Conservation (phyloP, 1,140 invertebrate genomes). For the Grapholita molesta region DNA sequence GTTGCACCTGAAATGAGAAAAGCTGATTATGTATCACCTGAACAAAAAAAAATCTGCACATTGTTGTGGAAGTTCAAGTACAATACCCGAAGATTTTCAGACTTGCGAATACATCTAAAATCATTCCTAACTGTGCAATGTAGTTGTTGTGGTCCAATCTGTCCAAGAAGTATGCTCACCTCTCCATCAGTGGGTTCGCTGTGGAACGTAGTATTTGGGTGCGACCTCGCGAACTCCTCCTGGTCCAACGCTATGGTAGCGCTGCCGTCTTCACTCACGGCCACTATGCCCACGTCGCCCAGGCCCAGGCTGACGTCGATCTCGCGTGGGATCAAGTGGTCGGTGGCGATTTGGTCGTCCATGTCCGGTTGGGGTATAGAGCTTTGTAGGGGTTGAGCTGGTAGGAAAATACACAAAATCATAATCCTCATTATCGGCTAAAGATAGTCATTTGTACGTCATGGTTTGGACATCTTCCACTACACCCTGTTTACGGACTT, state of each 20-base stretch:
- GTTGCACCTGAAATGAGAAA: constrained; percentile 52
- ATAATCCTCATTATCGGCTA: no score
- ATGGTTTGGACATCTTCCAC: no score
- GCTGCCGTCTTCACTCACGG: constrained; percentile 58
- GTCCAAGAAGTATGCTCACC: constrained; percentile 32
- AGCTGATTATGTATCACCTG: constrained; percentile 18
- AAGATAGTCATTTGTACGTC: no score
- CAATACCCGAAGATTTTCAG: no score
- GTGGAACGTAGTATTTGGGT: constrained; percentile 75
- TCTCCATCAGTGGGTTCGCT: constrained; percentile 61
- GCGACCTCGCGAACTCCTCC: constrained; percentile 70
- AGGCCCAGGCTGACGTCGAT: constrained; percentile 48
- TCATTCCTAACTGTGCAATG: no score
- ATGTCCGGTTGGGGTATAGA: constrained; percentile 56
- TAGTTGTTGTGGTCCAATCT: no score
- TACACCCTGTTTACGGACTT: no score
- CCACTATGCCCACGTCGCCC: constrained; percentile 62
- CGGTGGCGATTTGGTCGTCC: constrained; percentile 62
- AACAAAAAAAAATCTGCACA: no score
- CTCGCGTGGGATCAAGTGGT: constrained; percentile 47
- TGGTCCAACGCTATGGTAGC: constrained; percentile 55
- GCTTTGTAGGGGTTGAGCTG: constrained; percentile 56
- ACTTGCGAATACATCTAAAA: no score
- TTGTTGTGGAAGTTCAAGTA: no score
- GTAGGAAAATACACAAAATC: constrained; percentile 17